Evolutionary conservation across 2,113 vertebrate genomes (phyloP).

Genomic region (Forbesichthys papilliferus): DNA sequence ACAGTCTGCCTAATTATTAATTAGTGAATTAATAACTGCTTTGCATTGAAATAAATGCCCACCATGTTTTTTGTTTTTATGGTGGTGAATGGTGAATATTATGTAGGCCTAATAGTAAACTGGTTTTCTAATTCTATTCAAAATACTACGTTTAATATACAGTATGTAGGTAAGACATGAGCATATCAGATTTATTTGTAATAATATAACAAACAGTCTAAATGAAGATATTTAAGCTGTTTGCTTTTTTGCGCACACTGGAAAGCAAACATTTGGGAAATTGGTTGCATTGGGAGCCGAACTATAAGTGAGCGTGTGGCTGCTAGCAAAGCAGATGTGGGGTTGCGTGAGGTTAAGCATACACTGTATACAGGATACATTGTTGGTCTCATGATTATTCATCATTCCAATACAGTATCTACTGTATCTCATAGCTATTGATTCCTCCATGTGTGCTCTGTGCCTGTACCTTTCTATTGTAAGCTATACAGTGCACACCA

Average conservation of each 20-base stretch:
- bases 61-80: too few relatives aligned
- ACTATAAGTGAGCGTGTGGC: constrained; percentile 31
- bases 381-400: constrained; percentile 46
- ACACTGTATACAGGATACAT: constrained; percentile 35
- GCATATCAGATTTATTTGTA: too few relatives aligned
- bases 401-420: constrained; percentile 4
- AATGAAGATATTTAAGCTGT: too few relatives aligned
- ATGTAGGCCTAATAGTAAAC: too few relatives aligned
- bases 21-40: too few relatives aligned
- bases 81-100: too few relatives aligned
- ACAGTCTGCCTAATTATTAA: too few relatives aligned
- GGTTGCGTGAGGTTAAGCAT: constrained; percentile 59
- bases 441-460: constrained; percentile 37
- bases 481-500: neutral
- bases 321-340: constrained; percentile 64
- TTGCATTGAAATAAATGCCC: too few relatives aligned
- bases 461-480: constrained; percentile 20
- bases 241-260: constrained; percentile 39
- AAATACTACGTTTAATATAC: too few relatives aligned
- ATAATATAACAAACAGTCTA: too few relatives aligned
- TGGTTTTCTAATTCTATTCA: too few relatives aligned
- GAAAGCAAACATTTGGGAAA: constrained; percentile 55
- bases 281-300: constrained; percentile 54
- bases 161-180: too few relatives aligned
- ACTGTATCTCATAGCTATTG: constrained; percentile 31